A percentile compares a stretch with the other conserved stretches of the same genome.
Evolutionary conservation across 2,888 invertebrate species (phyloP).

Genomic region (Eupithecia vulgata): DNA sequence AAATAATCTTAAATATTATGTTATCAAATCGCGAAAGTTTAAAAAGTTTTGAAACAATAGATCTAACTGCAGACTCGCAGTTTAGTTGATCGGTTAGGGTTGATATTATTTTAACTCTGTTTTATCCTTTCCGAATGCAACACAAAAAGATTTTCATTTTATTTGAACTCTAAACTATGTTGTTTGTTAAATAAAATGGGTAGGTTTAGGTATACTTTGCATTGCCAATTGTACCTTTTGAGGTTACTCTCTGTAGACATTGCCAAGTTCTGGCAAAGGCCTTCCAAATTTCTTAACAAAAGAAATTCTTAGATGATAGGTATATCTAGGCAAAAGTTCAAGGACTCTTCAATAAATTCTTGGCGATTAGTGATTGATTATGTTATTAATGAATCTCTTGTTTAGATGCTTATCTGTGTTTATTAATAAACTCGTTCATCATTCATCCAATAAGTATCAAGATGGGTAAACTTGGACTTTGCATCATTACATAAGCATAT

Average conservation of each 20-base stretch:
- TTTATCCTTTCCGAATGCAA: not conserved
- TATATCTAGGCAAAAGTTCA: slow-evolving; percentile 1
- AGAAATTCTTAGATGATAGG: not conserved
- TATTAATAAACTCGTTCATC: slow-evolving; percentile 20
- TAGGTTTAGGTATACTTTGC: not conserved
- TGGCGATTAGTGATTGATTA: slow-evolving; percentile 32
- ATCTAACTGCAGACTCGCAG: too few relatives aligned
- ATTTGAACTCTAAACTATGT: not conserved
- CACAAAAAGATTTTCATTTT: not conserved
- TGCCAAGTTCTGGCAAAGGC: not conserved
- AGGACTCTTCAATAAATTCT: slow-evolving; percentile 23
- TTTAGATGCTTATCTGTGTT: slow-evolving; percentile 25
- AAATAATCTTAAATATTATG: too few relatives aligned
- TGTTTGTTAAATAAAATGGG: not conserved
- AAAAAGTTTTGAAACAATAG: too few relatives aligned
- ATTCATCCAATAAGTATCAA: slow-evolving; percentile 6
- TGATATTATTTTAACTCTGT: not conserved
- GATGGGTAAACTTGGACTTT: slow-evolving; percentile 8
- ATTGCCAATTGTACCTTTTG: not conserved
- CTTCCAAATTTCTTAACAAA: not conserved
- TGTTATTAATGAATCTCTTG: slow-evolving; percentile 23
- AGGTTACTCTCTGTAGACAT: not conserved
- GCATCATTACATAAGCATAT: not conserved
- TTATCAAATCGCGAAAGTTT: too few relatives aligned
- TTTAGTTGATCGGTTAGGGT: not conserved